phyloP scores from a whole-genome alignment of 1,140 invertebrate genomes.

The Mya arenaria region DNA sequence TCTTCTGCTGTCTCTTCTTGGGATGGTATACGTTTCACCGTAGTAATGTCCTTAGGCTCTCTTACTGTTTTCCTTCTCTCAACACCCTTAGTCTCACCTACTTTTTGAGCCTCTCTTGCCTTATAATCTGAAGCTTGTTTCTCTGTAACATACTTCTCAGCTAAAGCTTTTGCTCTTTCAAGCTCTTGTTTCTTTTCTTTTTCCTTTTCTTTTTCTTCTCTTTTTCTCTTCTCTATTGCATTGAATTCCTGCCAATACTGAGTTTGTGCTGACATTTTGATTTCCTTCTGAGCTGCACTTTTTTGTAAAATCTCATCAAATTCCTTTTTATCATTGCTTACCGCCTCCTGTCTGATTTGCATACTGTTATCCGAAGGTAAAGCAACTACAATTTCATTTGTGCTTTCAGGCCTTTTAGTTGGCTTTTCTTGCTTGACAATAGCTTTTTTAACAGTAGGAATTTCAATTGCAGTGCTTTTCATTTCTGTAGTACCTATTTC shows the following conservation, averaged over 20 bases:
- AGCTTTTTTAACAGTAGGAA: neutral
- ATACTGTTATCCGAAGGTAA: neutral
- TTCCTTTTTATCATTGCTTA: neutral
- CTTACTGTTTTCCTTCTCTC: neutral
- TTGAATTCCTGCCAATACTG: conserved; percentile 41
- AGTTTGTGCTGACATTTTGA: conserved; percentile 29
- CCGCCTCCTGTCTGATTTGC: neutral
- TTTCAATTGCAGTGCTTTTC: neutral
- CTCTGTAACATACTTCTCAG: neutral
- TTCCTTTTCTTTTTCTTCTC: conserved; percentile 32
- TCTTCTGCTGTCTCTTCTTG: neutral
- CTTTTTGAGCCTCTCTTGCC: neutral
- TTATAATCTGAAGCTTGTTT: neutral
- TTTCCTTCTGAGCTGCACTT: neutral
- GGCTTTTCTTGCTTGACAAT: neutral
- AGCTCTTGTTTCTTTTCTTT: too few relatives aligned
- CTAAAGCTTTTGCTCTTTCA: too few relatives aligned
- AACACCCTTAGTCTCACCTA: neutral
- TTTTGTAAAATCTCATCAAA: neutral
- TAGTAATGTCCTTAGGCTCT: neutral
- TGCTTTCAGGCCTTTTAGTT: neutral
- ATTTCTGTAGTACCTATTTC: too few relatives aligned
- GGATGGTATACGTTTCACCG: neutral
- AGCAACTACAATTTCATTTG: neutral
- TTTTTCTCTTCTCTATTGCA: conserved; percentile 43